Percentiles rank a stretch among this genome's conserved stretches.
phyloP scores from a whole-genome alignment of 2,797 vertebrate species.

The Rhinophrynus dorsalis region DNA sequence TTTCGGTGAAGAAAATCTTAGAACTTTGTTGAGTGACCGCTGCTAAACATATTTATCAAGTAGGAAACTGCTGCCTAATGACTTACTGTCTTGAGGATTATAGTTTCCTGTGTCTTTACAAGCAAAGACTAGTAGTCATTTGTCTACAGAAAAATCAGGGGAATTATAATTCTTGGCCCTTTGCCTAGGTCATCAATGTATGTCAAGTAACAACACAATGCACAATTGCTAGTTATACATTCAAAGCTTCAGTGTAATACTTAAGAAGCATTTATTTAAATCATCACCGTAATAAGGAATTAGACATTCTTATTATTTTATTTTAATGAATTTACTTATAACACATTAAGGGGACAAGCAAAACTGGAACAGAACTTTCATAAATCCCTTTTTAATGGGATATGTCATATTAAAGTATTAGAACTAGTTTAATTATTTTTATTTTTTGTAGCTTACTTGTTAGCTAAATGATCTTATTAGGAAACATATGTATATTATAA shows the following conservation, averaged over 20 bases:
- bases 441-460: constrained; percentile 47
- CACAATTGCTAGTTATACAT: constrained; percentile 27
- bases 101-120: constrained; percentile 48
- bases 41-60: constrained; percentile 47
- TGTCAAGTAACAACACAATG: constrained; percentile 19
- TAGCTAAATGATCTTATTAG: constrained; percentile 48
- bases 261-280: constrained; percentile 48
- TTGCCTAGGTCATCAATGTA: constrained; percentile 42
- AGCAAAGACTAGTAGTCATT: constrained; percentile 33
- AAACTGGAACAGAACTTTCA: constrained; percentile 44
- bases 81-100: constrained; percentile 46
- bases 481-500: constrained; percentile 46
- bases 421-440: constrained; percentile 47
- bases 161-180: constrained; percentile 38
- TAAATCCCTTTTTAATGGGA: constrained; percentile 50
- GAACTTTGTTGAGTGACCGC: constrained; percentile 18
- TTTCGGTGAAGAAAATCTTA: constrained; percentile 12
- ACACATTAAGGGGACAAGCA: constrained; percentile 46
- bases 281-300: constrained; percentile 48
- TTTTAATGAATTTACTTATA: constrained; percentile 51
- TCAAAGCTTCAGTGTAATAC: constrained; percentile 38
- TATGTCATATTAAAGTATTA: constrained; percentile 50
- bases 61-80: constrained; percentile 46
- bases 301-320: constrained; percentile 50
- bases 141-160: constrained; percentile 45